Percentiles rank a stretch among this genome's conserved stretches.
phyloP scores from a whole-genome alignment of 2,888 invertebrate species.

The Platycheirus albimanus region DNA sequence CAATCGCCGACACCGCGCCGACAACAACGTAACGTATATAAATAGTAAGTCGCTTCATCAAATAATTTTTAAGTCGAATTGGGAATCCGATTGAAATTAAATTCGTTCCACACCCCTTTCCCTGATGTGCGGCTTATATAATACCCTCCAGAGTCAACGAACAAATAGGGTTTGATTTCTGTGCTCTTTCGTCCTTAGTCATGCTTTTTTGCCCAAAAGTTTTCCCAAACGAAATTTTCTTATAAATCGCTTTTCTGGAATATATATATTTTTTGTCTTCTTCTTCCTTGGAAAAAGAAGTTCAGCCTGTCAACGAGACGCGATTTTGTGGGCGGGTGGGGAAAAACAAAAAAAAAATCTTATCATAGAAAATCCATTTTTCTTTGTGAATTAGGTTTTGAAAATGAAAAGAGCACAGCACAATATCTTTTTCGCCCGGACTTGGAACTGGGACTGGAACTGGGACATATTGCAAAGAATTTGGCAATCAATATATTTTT shows the following conservation, averaged over 20 bases:
- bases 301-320: slow-evolving; percentile 24
- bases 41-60: slow-evolving; percentile 36
- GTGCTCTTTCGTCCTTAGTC: slow-evolving; percentile 6
- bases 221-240: slow-evolving; percentile 33
- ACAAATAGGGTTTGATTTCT: slow-evolving; percentile 56
- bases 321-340: background rate
- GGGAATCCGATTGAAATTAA: slow-evolving; percentile 66
- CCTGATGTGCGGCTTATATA: background rate
- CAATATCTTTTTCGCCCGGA: slow-evolving; percentile 33
- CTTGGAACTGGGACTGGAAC: no score
- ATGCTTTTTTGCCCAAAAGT: slow-evolving; percentile 23
- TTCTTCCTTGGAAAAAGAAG: slow-evolving; percentile 56
- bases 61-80: slow-evolving; percentile 63
- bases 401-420: slow-evolving; percentile 32
- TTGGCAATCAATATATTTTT: slow-evolving; percentile 61
- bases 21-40: no score
- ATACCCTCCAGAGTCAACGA: background rate
- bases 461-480: slow-evolving; percentile 42
- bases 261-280: slow-evolving; percentile 55
- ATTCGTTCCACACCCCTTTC: slow-evolving; percentile 47
- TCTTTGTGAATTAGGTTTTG: slow-evolving; percentile 45
- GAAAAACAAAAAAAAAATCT: slow-evolving; percentile 13
- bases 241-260: slow-evolving; percentile 46
- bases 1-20: slow-evolving; percentile 1
- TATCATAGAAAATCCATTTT: slow-evolving; percentile 60